These are phyloP conservation scores for Aptenodytes patagonicus DNA, from an alignment of 2,113 vertebrate species.

Conservation along the genomic window DNA sequence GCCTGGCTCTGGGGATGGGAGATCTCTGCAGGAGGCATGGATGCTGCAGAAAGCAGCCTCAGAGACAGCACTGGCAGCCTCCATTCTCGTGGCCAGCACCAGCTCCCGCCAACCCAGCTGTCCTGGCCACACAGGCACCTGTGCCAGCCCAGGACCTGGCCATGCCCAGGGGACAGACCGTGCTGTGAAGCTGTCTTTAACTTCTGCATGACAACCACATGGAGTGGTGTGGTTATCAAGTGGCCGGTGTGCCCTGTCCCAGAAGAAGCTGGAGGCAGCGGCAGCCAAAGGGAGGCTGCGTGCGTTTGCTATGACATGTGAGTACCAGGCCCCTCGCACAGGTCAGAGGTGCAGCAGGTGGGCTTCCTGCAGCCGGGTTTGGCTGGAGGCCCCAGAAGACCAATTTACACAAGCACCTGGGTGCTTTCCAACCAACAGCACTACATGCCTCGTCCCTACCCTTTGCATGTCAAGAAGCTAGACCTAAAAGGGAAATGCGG, in stretches of 20 bases:
- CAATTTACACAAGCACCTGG: background rate
- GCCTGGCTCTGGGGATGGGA: background rate
- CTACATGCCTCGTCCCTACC: rapidly evolving
- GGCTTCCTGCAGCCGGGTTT: background rate
- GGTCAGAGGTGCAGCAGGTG: background rate
- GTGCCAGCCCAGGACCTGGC: background rate
- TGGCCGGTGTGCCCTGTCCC: background rate
- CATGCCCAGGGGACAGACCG: background rate
- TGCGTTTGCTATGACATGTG: rapidly evolving
- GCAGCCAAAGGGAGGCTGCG: background rate
- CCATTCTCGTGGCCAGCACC: background rate
- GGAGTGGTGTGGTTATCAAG: background rate
- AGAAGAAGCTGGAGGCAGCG: background rate
- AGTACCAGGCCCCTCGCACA: background rate
- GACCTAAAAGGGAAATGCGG: background rate
- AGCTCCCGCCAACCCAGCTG: background rate
- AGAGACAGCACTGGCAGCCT: background rate
- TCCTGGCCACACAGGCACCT: background rate
- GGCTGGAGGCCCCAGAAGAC: background rate
- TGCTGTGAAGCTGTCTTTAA: background rate
- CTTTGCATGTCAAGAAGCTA: background rate
- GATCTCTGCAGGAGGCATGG: background rate
- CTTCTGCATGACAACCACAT: background rate
- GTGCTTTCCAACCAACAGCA: background rate
- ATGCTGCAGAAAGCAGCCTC: background rate